Evolutionary conservation across 1,140 invertebrate genomes (phyloP), one percentile per base, ranked within the genome.

Genomic region (Macrosteles quadrilineatus): DNA sequence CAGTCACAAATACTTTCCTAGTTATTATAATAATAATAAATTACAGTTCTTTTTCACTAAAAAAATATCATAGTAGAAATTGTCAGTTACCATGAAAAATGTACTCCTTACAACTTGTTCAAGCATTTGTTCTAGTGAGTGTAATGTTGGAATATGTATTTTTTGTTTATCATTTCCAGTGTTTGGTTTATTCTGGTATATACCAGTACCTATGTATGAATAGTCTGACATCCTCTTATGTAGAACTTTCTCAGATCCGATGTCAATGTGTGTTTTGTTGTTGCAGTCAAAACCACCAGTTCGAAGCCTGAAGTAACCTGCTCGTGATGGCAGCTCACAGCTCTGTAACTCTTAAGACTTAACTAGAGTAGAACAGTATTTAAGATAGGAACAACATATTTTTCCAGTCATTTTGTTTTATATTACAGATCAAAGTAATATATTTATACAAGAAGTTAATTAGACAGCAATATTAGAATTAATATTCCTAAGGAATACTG

Each of bases 361-460:
- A 25, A 27, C 55, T 59, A 59, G 55, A 59, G 6, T 59, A 27
- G 27, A 21, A 59, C 12, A 4, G 23, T 14, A 25, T 12, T 27
- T 59, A 59, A 59, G 55, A 59, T 59, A 59, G 55, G 27, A 59
- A 29, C 55, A 30, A 59, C 47, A 59, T 59, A 59, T 59, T 59
- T 59, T 59, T 59, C n/a, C 55, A 59, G 12, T 30, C 21, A 59
- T 25, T 59, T 59, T 59, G 47, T 50, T 50, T 50, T 50, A 9
- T 50, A 50, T 50, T 50, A 50, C 55, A 59, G 27, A 25, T 27
- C 12, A 59, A 27, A 59, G 12, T 59, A 59, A 59, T 59, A 59
- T 59, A 59, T 59, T 59, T 59, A 6, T 59, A 59, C 27, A 25
- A 59, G 6, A 29, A 59, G 27, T 59, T 27, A 25, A 29, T 59